phyloP scores from a whole-genome alignment of 2,113 vertebrate genomes.

The Gnathonemus echidnorhynchus region DNA sequence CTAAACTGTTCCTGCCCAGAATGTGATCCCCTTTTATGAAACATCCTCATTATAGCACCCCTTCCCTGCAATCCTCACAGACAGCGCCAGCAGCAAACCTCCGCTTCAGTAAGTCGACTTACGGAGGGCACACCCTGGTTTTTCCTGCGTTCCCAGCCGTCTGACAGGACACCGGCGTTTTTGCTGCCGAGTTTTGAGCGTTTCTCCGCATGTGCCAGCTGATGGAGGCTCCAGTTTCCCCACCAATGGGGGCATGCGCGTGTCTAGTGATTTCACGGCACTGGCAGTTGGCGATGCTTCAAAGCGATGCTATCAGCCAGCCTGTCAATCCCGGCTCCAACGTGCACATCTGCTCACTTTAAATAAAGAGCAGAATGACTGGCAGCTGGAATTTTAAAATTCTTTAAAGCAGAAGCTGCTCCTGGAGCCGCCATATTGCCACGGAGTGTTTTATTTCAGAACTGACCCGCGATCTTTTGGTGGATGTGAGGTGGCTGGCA shows the following conservation, averaged over 20 bases:
- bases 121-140: neutral
- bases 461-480: neutral
- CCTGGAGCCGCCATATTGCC: neutral
- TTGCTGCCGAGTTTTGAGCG: fast-evolving
- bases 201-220: neutral
- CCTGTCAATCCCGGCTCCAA: neutral
- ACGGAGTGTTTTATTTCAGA: neutral
- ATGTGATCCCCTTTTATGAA: neutral
- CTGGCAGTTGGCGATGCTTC: neutral
- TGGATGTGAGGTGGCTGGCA: neutral
- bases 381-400: neutral
- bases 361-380: neutral
- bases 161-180: neutral
- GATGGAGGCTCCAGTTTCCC: neutral
- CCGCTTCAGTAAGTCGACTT: neutral
- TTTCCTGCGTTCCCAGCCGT: neutral
- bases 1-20: neutral
- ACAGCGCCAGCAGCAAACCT: neutral
- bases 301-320: neutral
- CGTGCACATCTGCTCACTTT: neutral
- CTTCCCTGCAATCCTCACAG: neutral
- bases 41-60: neutral
- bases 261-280: neutral
- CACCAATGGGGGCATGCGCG: neutral
- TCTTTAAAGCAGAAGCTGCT: neutral